phyloP scores from a whole-genome alignment of 2,888 invertebrate species.

The Sesamia inferens region DNA sequence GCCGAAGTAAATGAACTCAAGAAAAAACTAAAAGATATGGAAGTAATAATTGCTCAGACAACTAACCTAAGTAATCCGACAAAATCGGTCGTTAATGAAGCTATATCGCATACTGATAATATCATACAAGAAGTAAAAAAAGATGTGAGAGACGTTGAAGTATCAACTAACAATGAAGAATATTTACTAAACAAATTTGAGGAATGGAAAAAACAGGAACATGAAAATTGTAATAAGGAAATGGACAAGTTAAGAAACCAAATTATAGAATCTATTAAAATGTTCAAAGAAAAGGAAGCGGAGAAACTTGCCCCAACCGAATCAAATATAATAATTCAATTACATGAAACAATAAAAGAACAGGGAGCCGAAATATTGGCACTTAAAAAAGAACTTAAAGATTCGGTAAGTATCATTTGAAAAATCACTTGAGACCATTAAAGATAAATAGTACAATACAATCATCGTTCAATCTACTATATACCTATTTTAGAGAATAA shows the following conservation, averaged over 20 bases:
- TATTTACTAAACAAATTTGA: constrained; percentile 83
- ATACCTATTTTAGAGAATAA: constrained; percentile 71
- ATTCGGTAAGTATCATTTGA: constrained; percentile 74
- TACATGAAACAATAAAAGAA: constrained; percentile 84
- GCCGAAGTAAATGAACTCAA: constrained; percentile 85
- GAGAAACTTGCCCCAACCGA: constrained; percentile 69
- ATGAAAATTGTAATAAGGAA: constrained; percentile 88
- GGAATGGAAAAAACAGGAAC: constrained; percentile 88
- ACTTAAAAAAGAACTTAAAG: constrained; percentile 85
- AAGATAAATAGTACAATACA: not conserved
- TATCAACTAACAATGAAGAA: constrained; percentile 76
- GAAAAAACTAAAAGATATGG: constrained; percentile 87
- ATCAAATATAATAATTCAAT: constrained; percentile 77
- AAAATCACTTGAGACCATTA: not conserved
- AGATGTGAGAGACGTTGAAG: constrained; percentile 79
- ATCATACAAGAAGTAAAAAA: constrained; percentile 55
- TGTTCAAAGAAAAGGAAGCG: constrained; percentile 75
- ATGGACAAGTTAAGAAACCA: constrained; percentile 84
- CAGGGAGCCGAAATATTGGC: constrained; percentile 88
- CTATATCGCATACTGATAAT: constrained; percentile 40
- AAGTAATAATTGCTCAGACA: constrained; percentile 70
- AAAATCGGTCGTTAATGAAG: constrained; percentile 33
- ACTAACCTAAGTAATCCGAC: constrained; percentile 61
- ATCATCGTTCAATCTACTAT: not conserved
- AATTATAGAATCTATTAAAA: constrained; percentile 81